Evolutionary conservation across 2,888 invertebrate species (phyloP), one percentile per base, ranked within the genome.

Genomic region (Cryptocheilus praepositus): DNA sequence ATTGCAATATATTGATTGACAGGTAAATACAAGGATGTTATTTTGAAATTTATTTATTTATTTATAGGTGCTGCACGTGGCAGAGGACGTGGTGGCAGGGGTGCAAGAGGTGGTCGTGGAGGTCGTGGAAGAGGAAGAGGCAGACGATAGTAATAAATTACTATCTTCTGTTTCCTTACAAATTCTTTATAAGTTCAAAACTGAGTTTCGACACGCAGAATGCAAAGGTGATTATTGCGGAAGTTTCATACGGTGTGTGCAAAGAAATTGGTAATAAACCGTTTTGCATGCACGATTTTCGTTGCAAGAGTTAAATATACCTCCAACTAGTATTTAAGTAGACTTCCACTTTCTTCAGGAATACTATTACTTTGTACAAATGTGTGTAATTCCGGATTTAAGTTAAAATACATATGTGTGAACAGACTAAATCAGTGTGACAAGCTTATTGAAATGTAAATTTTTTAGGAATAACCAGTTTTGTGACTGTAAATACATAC

Each of bases 31-130:
- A 52, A 15, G 21, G 18, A 19, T 3, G 7, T 3, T 3, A 36
- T 46, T 18, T 22, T n/a, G 21, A 22, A 3, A 25, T 5, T n/a
- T n/a, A n/a, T n/a, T n/a, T 36, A 11, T 36, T 7, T 7, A 36
- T 11, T 2, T 7, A 11, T 11, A 36, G 90, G 89, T 15, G 93
- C 94, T 18, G 92, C 93, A 36, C 91, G 93, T 71, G 93, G 93
- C 11, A 89, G 95, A 70, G 93, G 95, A 28, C 92, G 94, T 64
- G 93, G 94, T 0, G 91, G 93, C 45, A 92, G 95, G 60, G 93
- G 95, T 46, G 92, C 94, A 16, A 92, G 95, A 61, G 94, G 95
- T 8, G 92, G 94, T 1, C 91, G 94, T 21, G 93, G 94, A n/a
- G 93, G 93, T 1, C 90, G 94, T 81, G 93, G 94, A 11, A 91